phyloP scores from a whole-genome alignment of 1,140 invertebrate genomes.

The Hyphantria cunea region DNA sequence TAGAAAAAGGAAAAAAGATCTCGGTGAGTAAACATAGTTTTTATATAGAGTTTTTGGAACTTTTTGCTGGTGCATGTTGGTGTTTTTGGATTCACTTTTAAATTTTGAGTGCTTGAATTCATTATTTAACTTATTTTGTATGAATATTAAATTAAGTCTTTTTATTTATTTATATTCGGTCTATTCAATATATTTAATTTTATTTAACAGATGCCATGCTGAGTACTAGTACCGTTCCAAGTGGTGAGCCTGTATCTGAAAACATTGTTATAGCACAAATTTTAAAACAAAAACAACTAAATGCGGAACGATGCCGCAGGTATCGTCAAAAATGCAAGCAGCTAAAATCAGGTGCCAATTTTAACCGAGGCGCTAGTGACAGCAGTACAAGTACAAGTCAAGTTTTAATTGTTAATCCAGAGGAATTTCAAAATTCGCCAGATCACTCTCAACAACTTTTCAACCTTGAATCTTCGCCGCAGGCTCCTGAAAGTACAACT shows the following conservation, averaged over 20 bases:
- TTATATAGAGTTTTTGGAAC: conserved; percentile 17
- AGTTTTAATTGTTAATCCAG: too few relatives aligned
- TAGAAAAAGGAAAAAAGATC: conserved; percentile 34
- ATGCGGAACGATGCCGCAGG: conserved; percentile 33
- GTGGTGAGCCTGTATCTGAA: too few relatives aligned
- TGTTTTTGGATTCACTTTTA: conserved; percentile 25
- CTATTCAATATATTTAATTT: conserved; percentile 39
- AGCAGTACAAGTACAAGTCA: conserved; percentile 18
- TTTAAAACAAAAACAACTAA: conserved; percentile 26
- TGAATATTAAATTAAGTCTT: too few relatives aligned
- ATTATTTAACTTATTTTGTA: too few relatives aligned
- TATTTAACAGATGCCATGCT: conserved; percentile 29
- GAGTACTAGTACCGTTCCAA: too few relatives aligned
- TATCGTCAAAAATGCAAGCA: conserved; percentile 29
- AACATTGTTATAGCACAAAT: too few relatives aligned
- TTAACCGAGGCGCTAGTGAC: conserved; percentile 26
- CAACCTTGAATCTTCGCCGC: too few relatives aligned
- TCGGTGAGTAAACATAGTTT: conserved; percentile 31
- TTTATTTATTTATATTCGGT: too few relatives aligned
- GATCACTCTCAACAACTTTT: too few relatives aligned
- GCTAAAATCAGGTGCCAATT: conserved; percentile 22
- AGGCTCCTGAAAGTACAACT: too few relatives aligned
- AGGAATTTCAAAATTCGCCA: too few relatives aligned
- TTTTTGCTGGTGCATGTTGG: conserved; percentile 21
- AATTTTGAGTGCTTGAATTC: conserved; percentile 25